phyloP scores from a whole-genome alignment of 2,888 invertebrate genomes.

The Hecatera dysodea region DNA sequence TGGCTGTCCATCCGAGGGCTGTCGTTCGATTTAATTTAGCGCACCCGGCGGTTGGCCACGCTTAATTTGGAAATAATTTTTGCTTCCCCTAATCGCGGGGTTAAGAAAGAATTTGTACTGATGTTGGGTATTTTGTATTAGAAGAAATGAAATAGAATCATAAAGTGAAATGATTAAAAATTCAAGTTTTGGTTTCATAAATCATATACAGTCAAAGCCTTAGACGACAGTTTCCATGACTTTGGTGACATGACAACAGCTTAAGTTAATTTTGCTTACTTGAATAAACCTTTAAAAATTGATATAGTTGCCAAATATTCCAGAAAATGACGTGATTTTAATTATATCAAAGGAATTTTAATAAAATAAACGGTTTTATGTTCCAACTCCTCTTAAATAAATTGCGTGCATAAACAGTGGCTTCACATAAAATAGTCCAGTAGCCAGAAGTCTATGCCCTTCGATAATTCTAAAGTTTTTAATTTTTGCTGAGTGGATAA shows the following conservation, averaged over 20 bases:
- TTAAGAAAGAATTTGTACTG: constrained; percentile 58
- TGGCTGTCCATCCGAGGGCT: constrained; percentile 81
- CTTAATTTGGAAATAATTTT: constrained; percentile 89
- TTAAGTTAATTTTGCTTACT: background rate
- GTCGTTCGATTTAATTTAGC: constrained; percentile 88
- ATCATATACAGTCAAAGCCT: too few species aligned
- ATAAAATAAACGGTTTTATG: background rate
- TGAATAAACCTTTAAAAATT: too few species aligned
- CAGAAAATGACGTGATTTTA: background rate
- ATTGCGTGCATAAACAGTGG: constrained; percentile 2
- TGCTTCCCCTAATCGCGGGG: constrained; percentile 75
- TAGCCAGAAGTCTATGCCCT: too few species aligned
- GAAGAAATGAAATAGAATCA: background rate
- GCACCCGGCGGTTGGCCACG: constrained; percentile 81
- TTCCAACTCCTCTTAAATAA: constrained; percentile 21
- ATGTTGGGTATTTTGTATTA: constrained; percentile 9
- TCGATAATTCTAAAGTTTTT: too few species aligned
- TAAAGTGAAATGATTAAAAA: background rate
- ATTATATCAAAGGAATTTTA: too few species aligned
- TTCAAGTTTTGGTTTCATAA: background rate
- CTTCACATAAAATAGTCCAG: constrained; percentile 23
- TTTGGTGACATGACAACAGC: background rate
- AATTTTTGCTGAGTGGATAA: too few species aligned
- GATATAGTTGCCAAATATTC: too few species aligned
- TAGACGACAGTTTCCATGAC: background rate